phyloP scores from a whole-genome alignment of 1,140 invertebrate genomes.

The Bradysia coprophila region DNA sequence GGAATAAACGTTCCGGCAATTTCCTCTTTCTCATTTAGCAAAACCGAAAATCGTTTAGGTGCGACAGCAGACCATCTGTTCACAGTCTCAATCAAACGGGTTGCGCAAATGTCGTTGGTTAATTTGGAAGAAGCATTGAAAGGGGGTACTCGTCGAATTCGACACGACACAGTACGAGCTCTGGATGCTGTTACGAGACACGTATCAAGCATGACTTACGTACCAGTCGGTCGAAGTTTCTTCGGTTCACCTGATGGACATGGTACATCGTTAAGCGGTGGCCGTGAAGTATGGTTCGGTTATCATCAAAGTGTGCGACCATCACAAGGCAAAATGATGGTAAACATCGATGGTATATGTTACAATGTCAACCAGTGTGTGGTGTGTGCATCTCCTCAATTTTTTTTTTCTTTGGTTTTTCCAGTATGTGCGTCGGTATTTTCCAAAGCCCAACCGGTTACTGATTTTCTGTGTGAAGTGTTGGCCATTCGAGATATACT shows the following conservation, averaged over 20 bases:
- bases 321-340: constrained; percentile 99
- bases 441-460: constrained; percentile 98
- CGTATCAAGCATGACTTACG: constrained; percentile 98
- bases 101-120: constrained; percentile 90
- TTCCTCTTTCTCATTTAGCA: too few species aligned
- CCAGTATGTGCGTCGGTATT: constrained; percentile 96
- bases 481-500: constrained; percentile 94
- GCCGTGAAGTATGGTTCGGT: constrained; percentile 99
- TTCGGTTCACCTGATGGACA: constrained; percentile 97
- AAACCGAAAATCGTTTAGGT: constrained; percentile 27
- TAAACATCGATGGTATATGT: constrained; percentile 91
- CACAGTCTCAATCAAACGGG: constrained; percentile 95
- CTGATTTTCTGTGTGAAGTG: constrained; percentile 99
- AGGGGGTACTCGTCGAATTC: constrained; percentile 90
- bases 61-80: constrained; percentile 99
- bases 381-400: too few species aligned
- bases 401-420: background rate
- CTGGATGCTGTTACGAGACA: constrained; percentile 99
- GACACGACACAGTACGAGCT: constrained; percentile 93
- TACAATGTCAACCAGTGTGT: too few species aligned
- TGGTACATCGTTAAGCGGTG: constrained; percentile 94
- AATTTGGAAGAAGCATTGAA: constrained; percentile 94
- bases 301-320: constrained; percentile 99
- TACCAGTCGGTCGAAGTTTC: constrained; percentile 96
- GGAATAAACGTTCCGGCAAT: too few species aligned